phyloP scores from a whole-genome alignment of 2,888 invertebrate genomes.

The Catonia carolina region DNA sequence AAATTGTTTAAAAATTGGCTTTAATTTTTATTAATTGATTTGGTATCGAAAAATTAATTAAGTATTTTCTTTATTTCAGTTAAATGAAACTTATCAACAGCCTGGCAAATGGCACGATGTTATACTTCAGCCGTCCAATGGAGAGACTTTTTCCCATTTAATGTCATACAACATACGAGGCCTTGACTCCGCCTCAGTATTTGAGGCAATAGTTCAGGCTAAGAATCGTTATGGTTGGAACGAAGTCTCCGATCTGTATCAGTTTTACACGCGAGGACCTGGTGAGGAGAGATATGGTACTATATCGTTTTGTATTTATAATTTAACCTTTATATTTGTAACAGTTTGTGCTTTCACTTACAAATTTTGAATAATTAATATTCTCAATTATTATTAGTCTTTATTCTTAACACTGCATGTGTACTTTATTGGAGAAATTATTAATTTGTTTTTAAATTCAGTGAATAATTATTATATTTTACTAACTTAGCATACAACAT shows the following conservation, averaged over 20 bases:
- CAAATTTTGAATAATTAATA: too few species aligned
- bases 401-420: too few species aligned
- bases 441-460: too few species aligned
- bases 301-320: background rate
- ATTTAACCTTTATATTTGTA: background rate
- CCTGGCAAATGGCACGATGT: conserved; percentile 66
- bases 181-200: conserved; percentile 58
- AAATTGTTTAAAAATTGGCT: too few species aligned
- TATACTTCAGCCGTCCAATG: conserved; percentile 47
- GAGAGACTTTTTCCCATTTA: conserved; percentile 47
- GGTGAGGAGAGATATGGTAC: conserved; percentile 35
- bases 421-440: too few species aligned
- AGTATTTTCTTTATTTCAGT: conserved; percentile 51
- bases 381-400: too few species aligned
- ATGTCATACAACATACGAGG: conserved; percentile 59
- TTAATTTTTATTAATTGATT: conserved; percentile 23
- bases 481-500: too few species aligned
- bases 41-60: conserved; percentile 33
- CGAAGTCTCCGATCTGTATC: conserved; percentile 66
- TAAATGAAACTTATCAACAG: conserved; percentile 64
- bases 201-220: conserved; percentile 67
- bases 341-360: too few species aligned
- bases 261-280: conserved; percentile 63
- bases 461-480: too few species aligned
- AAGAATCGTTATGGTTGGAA: conserved; percentile 71